Conservation (phyloP, 2,113 vertebrate species). For the Delphinus delphis region DNA sequence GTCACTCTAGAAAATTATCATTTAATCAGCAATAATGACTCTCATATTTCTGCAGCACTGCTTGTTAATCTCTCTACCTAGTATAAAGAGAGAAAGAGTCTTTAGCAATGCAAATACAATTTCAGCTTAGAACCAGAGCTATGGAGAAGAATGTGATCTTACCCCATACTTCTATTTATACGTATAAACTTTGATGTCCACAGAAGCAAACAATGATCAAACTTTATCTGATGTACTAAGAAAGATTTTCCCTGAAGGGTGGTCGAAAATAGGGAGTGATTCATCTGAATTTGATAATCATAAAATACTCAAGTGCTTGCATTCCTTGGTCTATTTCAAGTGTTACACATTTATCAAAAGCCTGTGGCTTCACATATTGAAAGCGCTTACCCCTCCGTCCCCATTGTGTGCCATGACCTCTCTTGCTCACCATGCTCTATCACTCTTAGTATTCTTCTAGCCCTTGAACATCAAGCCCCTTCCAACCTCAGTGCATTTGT, state of each 20-base stretch:
- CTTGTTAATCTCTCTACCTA: slow-evolving; percentile 55
- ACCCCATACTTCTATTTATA: background rate
- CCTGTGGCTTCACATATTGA: background rate
- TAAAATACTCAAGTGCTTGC: background rate
- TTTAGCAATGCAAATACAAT: slow-evolving; percentile 59
- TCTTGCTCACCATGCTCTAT: background rate
- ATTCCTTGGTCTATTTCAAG: background rate
- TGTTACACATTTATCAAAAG: background rate
- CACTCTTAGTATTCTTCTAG: background rate
- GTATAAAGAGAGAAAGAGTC: background rate
- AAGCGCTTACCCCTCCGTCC: background rate
- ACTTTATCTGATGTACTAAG: background rate
- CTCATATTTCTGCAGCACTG: slow-evolving; percentile 58
- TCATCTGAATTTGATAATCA: background rate
- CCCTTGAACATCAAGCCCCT: background rate
- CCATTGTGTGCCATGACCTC: accelerated
- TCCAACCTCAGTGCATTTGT: background rate
- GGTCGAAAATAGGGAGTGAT: background rate
- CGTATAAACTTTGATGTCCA: background rate
- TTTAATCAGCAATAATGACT: slow-evolving; percentile 76
- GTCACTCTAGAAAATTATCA: slow-evolving; percentile 65
- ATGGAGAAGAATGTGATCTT: background rate
- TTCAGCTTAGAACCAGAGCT: background rate
- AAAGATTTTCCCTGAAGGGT: background rate
- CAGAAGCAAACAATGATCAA: background rate